These are phyloP conservation scores for Cataglyphis cursor DNA, from an alignment of 2,888 invertebrate genomes.

Conservation along the genomic window DNA sequence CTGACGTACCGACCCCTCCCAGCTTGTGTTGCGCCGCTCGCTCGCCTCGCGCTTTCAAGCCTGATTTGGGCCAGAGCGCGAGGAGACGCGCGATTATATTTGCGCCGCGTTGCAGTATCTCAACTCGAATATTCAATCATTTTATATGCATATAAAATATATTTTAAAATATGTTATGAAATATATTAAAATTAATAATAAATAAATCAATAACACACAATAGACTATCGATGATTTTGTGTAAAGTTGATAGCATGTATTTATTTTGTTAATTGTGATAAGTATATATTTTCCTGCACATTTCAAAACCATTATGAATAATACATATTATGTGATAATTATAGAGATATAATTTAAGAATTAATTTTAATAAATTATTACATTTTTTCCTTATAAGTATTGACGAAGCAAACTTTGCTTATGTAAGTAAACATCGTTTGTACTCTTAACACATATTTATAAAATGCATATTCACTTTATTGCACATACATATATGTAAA, in stretches of 20 bases:
- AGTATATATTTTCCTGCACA: neutral
- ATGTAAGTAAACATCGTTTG: slow-evolving; percentile 4
- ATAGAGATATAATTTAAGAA: neutral
- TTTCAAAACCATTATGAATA: neutral
- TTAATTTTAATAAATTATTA: neutral
- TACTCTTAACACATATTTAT: neutral
- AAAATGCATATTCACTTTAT: neutral
- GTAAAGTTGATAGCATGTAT: neutral
- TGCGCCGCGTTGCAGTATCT: neutral
- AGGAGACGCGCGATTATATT: neutral
- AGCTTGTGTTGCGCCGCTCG: slow-evolving; percentile 71
- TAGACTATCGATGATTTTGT: neutral
- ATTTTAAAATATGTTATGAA: neutral
- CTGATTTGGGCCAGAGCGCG: slow-evolving; percentile 52
- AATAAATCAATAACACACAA: neutral
- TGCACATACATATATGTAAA: neutral
- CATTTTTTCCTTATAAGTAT: neutral
- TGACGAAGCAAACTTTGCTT: neutral
- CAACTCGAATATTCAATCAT: neutral
- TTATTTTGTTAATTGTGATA: neutral
- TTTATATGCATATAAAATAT: neutral
- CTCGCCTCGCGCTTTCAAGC: slow-evolving; percentile 47
- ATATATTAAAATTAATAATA: neutral
- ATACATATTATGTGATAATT: neutral
- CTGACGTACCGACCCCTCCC: slow-evolving; percentile 83